Conservation (phyloP, 2,888 invertebrate genomes). For the Capitulum mitella region DNA sequence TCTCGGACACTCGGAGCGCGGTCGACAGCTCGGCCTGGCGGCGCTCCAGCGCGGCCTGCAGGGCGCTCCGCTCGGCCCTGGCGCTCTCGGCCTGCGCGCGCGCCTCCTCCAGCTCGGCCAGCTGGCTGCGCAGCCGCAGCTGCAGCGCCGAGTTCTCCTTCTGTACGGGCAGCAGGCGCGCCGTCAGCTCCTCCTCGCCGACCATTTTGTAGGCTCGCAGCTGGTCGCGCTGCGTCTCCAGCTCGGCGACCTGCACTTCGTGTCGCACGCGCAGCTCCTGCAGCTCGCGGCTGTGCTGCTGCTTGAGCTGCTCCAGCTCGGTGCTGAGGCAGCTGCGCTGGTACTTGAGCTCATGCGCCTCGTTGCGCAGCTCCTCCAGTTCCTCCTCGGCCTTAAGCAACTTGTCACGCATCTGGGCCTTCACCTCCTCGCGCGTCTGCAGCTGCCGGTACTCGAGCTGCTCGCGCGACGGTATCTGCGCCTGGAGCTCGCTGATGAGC, state of each 20-base stretch:
- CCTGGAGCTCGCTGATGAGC: neutral
- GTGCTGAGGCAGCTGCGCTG: slow-evolving; percentile 5
- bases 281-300: slow-evolving; percentile 8
- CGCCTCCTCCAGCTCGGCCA: slow-evolving; percentile 13
- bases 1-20: slow-evolving; percentile 4
- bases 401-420: slow-evolving; percentile 17
- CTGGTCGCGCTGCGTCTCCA: slow-evolving; percentile 10
- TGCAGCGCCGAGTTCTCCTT: slow-evolving; percentile 19
- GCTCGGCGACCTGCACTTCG: neutral
- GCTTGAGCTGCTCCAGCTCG: neutral
- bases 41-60: neutral
- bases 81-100: slow-evolving; percentile 3
- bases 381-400: slow-evolving; percentile 18
- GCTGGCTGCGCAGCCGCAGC: slow-evolving; percentile 14
- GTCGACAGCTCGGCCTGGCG: neutral
- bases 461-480: slow-evolving; percentile 19
- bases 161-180: slow-evolving; percentile 1
- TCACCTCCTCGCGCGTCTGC: slow-evolving; percentile 15
- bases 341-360: slow-evolving; percentile 8
- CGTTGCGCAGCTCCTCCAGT: neutral
- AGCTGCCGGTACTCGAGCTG: slow-evolving; percentile 11
- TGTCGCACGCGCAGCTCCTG: neutral
- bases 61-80: neutral
- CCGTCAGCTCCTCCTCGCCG: slow-evolving; percentile 17
- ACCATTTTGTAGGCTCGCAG: slow-evolving; percentile 12